Evolutionary conservation across 2,113 vertebrate species (phyloP).

Genomic region (Catharus fuscescens): DNA sequence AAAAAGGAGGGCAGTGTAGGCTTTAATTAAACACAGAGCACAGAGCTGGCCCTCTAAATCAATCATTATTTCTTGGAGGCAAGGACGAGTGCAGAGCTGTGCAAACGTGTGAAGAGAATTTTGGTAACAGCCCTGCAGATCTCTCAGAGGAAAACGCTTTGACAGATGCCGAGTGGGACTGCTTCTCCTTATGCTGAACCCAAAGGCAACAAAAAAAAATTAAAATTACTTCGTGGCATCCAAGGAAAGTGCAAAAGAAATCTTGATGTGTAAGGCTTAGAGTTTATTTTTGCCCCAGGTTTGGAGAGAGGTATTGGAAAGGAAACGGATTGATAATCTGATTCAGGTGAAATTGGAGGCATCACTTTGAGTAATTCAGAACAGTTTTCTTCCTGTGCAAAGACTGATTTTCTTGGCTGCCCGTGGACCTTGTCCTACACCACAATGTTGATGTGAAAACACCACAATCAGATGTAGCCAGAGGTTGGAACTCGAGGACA

Average conservation of each 20-base stretch:
- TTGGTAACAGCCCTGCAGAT: slow-evolving; percentile 34
- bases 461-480: not conserved
- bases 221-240: not conserved
- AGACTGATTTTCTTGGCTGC: not conserved
- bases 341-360: not conserved
- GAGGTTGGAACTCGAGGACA: not conserved
- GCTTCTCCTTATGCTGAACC: slow-evolving; percentile 33
- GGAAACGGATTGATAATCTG: not conserved
- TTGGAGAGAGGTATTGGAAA: not conserved
- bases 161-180: slow-evolving; percentile 46
- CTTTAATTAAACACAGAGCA: slow-evolving; percentile 35
- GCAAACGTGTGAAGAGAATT: slow-evolving; percentile 41
- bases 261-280: not conserved
- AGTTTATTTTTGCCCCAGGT: not conserved
- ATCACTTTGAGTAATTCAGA: not conserved
- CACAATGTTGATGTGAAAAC: not conserved
- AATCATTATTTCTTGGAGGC: slow-evolving; percentile 33
- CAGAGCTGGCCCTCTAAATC: slow-evolving; percentile 1
- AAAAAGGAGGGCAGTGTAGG: not conserved
- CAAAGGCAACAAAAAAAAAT: slow-evolving; percentile 20
- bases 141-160: not conserved
- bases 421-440: not conserved
- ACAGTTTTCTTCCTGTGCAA: not conserved
- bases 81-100: not conserved
- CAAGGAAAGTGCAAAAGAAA: not conserved